A percentile compares a stretch with the other conserved stretches of the same genome.
Conservation (phyloP, 2,113 vertebrate species). For the Actenoides hombroni region DNA sequence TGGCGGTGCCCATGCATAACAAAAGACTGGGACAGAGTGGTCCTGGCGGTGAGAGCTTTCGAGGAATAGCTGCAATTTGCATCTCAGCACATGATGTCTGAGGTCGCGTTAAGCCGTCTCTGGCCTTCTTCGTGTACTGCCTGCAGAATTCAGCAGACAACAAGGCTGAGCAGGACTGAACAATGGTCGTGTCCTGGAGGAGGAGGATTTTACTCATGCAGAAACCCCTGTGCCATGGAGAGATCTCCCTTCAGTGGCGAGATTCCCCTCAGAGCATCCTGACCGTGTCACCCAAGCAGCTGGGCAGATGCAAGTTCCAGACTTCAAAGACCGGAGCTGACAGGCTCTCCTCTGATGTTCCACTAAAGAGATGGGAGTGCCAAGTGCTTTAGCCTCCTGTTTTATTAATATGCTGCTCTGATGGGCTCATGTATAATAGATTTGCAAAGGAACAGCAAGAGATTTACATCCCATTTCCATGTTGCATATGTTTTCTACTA, state of each 20-base stretch:
- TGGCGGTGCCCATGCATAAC: not conserved
- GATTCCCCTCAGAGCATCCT: not conserved
- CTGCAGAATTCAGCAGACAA: not conserved
- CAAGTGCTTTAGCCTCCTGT: conserved; percentile 65
- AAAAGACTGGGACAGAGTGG: not conserved
- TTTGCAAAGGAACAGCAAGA: conserved; percentile 48
- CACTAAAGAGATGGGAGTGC: conserved; percentile 35
- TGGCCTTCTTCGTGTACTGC: rapidly evolving
- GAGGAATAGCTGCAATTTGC: not conserved
- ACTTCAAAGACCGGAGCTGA: conserved; percentile 22
- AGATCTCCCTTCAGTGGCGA: not conserved
- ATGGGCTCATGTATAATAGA: conserved; percentile 74
- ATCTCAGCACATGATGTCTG: not conserved
- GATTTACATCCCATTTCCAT: conserved; percentile 36
- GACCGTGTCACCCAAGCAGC: not conserved
- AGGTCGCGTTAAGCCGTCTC: not conserved
- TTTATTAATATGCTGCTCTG: conserved; percentile 76
- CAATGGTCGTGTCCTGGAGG: not conserved
- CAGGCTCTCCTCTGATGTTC: conserved; percentile 24
- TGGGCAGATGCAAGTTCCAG: not conserved
- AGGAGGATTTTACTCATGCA: not conserved
- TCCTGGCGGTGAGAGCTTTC: not conserved
- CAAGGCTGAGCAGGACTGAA: not conserved
- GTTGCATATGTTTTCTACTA: not conserved
- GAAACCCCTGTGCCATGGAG: rapidly evolving